These are phyloP conservation scores for Chymomyza amoena DNA, from an alignment of 2,888 invertebrate species.

Conservation along the genomic window DNA sequence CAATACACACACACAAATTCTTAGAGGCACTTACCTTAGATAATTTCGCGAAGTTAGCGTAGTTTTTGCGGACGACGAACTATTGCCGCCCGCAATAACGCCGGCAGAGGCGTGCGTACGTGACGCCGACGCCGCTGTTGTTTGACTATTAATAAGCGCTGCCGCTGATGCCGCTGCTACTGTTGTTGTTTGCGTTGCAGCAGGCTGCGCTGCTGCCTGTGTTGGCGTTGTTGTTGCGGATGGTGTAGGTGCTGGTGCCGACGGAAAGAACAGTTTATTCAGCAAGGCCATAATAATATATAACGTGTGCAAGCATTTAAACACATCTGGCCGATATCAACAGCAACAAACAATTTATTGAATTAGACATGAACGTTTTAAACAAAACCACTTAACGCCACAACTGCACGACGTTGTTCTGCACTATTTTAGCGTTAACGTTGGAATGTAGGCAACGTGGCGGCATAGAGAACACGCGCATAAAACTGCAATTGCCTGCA, in stretches of 20 bases:
- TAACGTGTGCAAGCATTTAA: constrained; percentile 62
- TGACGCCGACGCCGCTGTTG: constrained; percentile 46
- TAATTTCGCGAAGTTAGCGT: constrained; percentile 76
- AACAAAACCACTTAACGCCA: neutral
- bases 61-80: constrained; percentile 68
- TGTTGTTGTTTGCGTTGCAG: constrained; percentile 41
- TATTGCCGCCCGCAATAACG: constrained; percentile 32
- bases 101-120: constrained; percentile 50
- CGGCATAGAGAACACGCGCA: neutral
- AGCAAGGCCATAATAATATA: constrained; percentile 84
- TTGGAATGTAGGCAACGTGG: too few relatives aligned
- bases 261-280: constrained; percentile 84
- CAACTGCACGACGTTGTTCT: neutral
- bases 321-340: constrained; percentile 61
- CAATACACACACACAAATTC: neutral
- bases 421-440: neutral
- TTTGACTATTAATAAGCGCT: constrained; percentile 49
- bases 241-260: constrained; percentile 80
- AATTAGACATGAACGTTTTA: constrained; percentile 37
- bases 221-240: constrained; percentile 41
- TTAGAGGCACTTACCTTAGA: constrained; percentile 72
- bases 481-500: neutral
- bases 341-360: constrained; percentile 36
- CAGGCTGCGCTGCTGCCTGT: constrained; percentile 40
- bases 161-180: constrained; percentile 39